These are phyloP conservation scores for Perccottus glenii DNA, from an alignment of 2,113 vertebrate species.

Conservation along the genomic window DNA sequence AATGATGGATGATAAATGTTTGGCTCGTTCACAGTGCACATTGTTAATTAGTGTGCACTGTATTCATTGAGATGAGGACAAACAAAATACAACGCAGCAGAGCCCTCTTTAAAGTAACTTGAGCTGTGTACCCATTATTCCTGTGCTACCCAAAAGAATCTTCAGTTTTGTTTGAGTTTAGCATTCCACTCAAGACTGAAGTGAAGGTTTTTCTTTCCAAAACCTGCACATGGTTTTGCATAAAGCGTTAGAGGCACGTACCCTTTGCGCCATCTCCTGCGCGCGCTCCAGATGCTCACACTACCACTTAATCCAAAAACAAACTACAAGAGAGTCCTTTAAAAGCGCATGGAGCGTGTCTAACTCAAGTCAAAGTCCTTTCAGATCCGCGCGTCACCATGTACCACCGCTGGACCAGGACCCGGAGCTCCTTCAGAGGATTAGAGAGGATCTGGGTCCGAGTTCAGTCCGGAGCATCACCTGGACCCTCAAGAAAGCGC, in stretches of 20 bases:
- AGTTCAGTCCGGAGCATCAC: constrained; percentile 3
- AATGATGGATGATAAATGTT: too few species aligned
- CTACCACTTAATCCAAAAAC: constrained; percentile 9
- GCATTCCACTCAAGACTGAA: too few species aligned
- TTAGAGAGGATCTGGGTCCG: not conserved
- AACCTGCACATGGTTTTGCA: not conserved
- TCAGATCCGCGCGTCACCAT: constrained; percentile 9
- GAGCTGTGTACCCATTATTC: too few species aligned
- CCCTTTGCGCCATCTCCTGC: constrained; percentile 97
- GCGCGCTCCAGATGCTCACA: constrained; percentile 72
- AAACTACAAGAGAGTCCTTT: not conserved
- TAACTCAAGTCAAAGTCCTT: not conserved
- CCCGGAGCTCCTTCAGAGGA: not conserved
- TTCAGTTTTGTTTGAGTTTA: too few species aligned
- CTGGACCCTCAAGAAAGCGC: not conserved
- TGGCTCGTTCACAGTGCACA: too few species aligned
- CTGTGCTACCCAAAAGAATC: too few species aligned
- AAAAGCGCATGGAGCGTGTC: constrained; percentile 5
- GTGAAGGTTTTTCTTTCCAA: too few species aligned
- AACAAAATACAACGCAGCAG: too few species aligned
- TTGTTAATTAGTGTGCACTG: too few species aligned
- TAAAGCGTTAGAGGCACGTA: constrained; percentile 71
- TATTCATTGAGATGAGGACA: too few species aligned
- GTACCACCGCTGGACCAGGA: not conserved
- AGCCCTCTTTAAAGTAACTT: too few species aligned